phyloP scores from a whole-genome alignment of 2,888 invertebrate species.

The Bombylius discolor region DNA sequence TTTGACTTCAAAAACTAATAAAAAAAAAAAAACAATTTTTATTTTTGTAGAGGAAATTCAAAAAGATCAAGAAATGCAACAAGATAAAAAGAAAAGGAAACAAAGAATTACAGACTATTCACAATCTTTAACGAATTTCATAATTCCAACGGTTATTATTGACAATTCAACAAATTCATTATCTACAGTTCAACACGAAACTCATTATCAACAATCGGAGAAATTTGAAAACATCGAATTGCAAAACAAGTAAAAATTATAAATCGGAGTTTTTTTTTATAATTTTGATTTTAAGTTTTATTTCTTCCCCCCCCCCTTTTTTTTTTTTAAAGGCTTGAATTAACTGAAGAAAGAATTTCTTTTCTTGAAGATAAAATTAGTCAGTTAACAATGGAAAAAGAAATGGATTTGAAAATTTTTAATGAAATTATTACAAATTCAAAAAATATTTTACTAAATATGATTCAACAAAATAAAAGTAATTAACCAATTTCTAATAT shows the following conservation, averaged over 20 bases:
- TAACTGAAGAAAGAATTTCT: slow-evolving; percentile 28
- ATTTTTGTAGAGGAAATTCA: slow-evolving; percentile 22
- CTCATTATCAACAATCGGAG: not conserved
- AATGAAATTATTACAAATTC: slow-evolving; percentile 28
- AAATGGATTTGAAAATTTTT: slow-evolving; percentile 28
- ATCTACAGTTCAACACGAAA: not conserved
- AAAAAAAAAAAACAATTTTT: not conserved
- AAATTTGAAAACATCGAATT: slow-evolving; percentile 18
- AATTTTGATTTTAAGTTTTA: not conserved
- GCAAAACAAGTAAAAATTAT: slow-evolving; percentile 24
- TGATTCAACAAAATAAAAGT: slow-evolving; percentile 2
- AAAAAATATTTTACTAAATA: slow-evolving; percentile 27
- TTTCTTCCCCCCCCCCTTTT: not conserved
- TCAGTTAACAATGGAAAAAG: slow-evolving; percentile 25
- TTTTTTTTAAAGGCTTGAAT: slow-evolving; percentile 27
- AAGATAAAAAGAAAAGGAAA: slow-evolving; percentile 27
- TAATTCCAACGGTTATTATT: slow-evolving; percentile 26
- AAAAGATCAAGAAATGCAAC: slow-evolving; percentile 24
- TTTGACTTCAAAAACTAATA: not conserved
- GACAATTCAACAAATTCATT: slow-evolving; percentile 21
- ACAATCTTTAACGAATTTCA: slow-evolving; percentile 16
- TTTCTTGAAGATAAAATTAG: slow-evolving; percentile 28
- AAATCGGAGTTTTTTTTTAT: not conserved
- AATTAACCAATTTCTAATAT: not conserved
- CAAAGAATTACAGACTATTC: slow-evolving; percentile 31